Percentiles rank a stretch among this genome's conserved stretches.
phyloP scores from a whole-genome alignment of 1,140 invertebrate genomes.

The Oreohelix idahoensis region DNA sequence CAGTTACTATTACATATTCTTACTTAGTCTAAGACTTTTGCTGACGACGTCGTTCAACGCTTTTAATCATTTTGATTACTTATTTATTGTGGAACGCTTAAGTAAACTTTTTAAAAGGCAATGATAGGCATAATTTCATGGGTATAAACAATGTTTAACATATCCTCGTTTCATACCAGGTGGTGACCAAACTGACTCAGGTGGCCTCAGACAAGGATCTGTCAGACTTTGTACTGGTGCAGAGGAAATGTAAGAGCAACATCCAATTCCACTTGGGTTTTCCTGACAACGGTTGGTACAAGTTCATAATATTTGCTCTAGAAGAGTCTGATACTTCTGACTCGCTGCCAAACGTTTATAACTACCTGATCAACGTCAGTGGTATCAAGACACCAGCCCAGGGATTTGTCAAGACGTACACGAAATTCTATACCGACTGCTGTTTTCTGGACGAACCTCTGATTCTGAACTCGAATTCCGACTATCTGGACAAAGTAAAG shows the following conservation, averaged over 20 bases:
- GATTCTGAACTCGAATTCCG: conserved; percentile 47
- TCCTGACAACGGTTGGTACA: conserved; percentile 66
- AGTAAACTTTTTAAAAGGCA: too few species aligned
- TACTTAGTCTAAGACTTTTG: too few species aligned
- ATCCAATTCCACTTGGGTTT: conserved; percentile 58
- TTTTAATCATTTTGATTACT: too few species aligned
- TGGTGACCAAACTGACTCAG: conserved; percentile 4
- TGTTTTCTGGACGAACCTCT: conserved; percentile 64
- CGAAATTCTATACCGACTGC: conserved; percentile 70
- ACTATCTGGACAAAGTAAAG: conserved; percentile 42
- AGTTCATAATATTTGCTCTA: conserved; percentile 68
- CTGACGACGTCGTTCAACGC: too few species aligned
- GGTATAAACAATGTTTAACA: too few species aligned
- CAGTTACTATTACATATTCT: too few species aligned
- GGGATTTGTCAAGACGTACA: conserved; percentile 69
- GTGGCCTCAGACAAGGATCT: conserved; percentile 52
- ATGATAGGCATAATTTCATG: too few species aligned
- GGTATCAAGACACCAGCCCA: conserved; percentile 42
- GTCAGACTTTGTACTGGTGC: conserved; percentile 60
- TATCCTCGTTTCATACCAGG: background rate
- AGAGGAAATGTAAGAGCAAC: conserved; percentile 45
- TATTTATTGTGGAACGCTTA: too few species aligned
- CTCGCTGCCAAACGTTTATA: conserved; percentile 68
- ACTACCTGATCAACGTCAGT: conserved; percentile 65
- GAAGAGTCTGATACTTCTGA: conserved; percentile 57